Evolutionary conservation across 2,797 vertebrate species (phyloP), one percentile per base, ranked within the genome.

Genomic region (Sebastes itinus): DNA sequence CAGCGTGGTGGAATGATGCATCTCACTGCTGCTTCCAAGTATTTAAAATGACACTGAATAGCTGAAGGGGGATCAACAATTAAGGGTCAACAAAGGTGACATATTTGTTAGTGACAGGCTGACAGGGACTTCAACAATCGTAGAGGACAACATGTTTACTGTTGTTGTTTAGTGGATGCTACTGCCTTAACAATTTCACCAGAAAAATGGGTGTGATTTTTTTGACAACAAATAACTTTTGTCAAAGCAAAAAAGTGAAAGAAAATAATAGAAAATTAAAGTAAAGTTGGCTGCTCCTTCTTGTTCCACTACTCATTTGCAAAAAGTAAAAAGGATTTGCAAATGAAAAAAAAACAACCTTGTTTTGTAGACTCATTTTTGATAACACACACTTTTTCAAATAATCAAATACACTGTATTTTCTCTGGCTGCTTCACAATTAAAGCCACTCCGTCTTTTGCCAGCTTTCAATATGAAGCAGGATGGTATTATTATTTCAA

Each of bases 31-130:
- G 79, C 42, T 49, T 63, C 66, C 67, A 42, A 80, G 30, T 77
- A 94, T 92, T 88, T 88, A 87, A 85, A 83, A 88, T 89, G 87
- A 90, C 91, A 90, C 52, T 4, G 32, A 81, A 85, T 89, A 59
- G 89, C 93, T 88, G 81, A 89, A 75, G 87, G 91, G 88, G 73
- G 62, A 86, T 89, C 75, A 85, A 82, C 88, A 87, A 91, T 93
- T 91, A 94, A 75, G 81, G 84, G 88, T 83, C 91, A 87, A 82
- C 79, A 77, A 83, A 88, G 80, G 81, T 83, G 87, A 90, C 82
- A 76, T 76, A 81, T 90, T 79, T 87, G 74, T 70, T 78, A 62
- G 84, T 89, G 84, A 89, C 88, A 89, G 80, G 70, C 78, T 91
- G 89, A 89, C 85, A 67, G 81, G 56, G 78, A 80, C 80, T 77